Base-by-base conservation (phyloP, 2,797 vertebrate genomes). In the Lepus townsendii region DNA sequence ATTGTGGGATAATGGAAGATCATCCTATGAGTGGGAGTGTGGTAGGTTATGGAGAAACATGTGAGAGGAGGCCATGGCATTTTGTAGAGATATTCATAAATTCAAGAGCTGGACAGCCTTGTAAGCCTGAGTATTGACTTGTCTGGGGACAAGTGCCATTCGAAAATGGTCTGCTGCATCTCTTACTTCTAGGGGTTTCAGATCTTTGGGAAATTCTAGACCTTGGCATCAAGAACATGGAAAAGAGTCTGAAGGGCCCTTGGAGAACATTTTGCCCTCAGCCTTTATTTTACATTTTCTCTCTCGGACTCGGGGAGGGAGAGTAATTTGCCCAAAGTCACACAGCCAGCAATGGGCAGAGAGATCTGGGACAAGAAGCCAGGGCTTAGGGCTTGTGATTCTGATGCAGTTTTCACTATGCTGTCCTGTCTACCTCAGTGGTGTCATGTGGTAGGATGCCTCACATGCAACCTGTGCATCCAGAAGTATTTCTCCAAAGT, bases 401-500 rank as follows among this genome's bases (percentile, higher is more conserved):
- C 47, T 24, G 19, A 69, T 62, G 2, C 7, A 63, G 13, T 73
- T 42, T 32, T 63, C 19, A 68, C 24, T n/a, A 30, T 30, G n/a
- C 38, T 66, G 9, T 54, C 22, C 14, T 24, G 38, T 83, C 47
- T 38, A 6, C 24, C 10, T 84, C 83, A 30, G 54, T 57, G 47
- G n/a, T 5, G 7, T 60, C 35, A 27, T 20, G 13, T 71, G 8
- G 14, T 32, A 90, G 63, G 30, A 66, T 54, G 57, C 10, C 32
- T 24, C 79, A 60, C 86, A 54, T 60, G 91, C 76, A 26, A 60
- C 66, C 63, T 79, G 26, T n/a, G 30, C 47, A 20, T 75, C 57
- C 62, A 86, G 62, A 91, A 91, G 22, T 72, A 77, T n/a, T 90
- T 90, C 87, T 88, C 27, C 9, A 42, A 88, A 96, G 69, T 88